A percentile compares a stretch with the other conserved stretches of the same genome.
These are phyloP conservation scores for Gonioctena quinquepunctata DNA, from an alignment of 1,140 invertebrate genomes.

Conservation along the genomic window DNA sequence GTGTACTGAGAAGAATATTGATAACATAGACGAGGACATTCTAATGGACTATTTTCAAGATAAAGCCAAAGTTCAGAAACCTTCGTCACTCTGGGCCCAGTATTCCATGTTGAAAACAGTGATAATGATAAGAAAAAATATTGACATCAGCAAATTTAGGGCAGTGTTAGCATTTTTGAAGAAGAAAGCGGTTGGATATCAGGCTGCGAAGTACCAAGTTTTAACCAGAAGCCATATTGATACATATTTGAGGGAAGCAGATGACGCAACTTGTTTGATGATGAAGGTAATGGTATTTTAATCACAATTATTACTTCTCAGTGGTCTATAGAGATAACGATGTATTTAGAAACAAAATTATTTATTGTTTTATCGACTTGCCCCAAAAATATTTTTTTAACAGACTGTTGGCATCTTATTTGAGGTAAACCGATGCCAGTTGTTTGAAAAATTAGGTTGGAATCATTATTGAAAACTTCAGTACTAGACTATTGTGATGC, in stretches of 20 bases:
- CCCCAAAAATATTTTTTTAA: too few species aligned
- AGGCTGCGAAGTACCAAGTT: conserved; percentile 10
- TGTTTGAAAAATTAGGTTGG: too few species aligned
- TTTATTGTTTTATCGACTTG: too few species aligned
- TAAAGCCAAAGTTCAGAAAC: conserved; percentile 1
- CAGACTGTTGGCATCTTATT: too few species aligned
- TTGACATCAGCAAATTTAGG: conserved; percentile 29
- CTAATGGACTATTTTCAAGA: conserved; percentile 10
- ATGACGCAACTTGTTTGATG: conserved; percentile 25
- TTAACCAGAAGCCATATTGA: conserved; percentile 23
- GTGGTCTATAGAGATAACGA: too few species aligned
- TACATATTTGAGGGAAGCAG: conserved; percentile 23
- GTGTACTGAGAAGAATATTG: not conserved
- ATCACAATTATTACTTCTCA: too few species aligned
- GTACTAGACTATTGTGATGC: too few species aligned
- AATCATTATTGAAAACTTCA: too few species aligned
- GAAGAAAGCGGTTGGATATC: conserved; percentile 17
- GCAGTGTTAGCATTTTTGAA: conserved; percentile 22
- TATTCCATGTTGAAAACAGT: conserved; percentile 26
- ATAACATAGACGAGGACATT: not conserved
- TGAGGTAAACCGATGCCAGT: too few species aligned
- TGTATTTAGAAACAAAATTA: too few species aligned
- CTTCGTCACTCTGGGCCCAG: conserved; percentile 5
- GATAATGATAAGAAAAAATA: conserved; percentile 6
- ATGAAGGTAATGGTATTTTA: conserved; percentile 31